Base-by-base conservation (phyloP, 1,140 invertebrate species). In the Oppia nitens region DNA sequence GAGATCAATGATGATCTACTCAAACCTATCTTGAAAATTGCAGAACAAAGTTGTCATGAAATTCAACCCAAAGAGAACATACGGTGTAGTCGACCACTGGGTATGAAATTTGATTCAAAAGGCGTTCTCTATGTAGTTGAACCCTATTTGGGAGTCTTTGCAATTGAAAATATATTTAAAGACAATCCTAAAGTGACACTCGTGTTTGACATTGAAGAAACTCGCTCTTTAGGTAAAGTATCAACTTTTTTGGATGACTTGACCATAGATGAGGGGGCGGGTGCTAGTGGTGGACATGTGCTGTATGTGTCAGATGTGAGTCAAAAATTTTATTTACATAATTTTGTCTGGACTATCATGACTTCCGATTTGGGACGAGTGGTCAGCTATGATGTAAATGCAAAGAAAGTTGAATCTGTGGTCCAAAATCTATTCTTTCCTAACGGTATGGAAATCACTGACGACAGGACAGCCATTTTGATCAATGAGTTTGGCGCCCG, bases 111-210 rank as follows among this genome's bases (percentile, higher is more conserved):
- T 70, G 80, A 84, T 69, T 77, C 78, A 45, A 77, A 78, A 62
- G 84, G 83, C n/a, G 74, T 73, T 47, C 67, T 92, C 12, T 81
- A 81, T 73, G 81, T 83, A 20, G 75, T 73, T 47, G 87, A 93
- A 76, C 75, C 83, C 12, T 91, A 89, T 69, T 77, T 82, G 67
- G 88, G 88, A 23, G 75, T 92, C 59, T 87, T 80, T 68, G 82
- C 80, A 71, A 77, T 87, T 27, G 77, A 90, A 49, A 26, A 57
- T 52, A 47, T 70, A 72, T 88, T 20, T 78, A 79, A 6, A 17
- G 78, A 62, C 79, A 82, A 48, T 3, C 56, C 47, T 1, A 50
- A 49, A 49, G 25, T 57, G 2, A 52, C 14, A 17, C 28, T 2
- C 11, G 56, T 57, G 21, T 57, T 57, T 24, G 14, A 21, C 23